phyloP scores from a whole-genome alignment of 2,113 vertebrate species.

The Sclerurus mexicanus region DNA sequence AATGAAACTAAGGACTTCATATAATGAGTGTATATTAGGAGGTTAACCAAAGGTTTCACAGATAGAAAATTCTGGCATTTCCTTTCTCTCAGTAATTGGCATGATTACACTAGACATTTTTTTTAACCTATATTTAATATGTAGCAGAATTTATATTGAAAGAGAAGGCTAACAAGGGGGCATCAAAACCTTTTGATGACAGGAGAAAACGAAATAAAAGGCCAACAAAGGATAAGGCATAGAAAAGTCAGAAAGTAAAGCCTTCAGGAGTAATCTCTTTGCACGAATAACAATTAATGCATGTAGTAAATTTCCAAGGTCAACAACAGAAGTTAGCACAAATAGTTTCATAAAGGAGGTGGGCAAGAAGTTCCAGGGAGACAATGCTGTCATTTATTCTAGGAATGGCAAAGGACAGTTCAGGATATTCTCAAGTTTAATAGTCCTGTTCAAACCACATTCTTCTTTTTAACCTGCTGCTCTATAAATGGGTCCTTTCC shows the following conservation, averaged over 20 bases:
- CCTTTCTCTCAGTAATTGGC: not conserved
- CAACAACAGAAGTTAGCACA: conserved; percentile 19
- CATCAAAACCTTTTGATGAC: not conserved
- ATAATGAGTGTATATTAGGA: not conserved
- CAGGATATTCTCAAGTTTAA: not conserved
- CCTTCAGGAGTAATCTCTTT: not conserved
- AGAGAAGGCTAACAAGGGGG: not conserved
- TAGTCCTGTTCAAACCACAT: not conserved
- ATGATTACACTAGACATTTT: not conserved
- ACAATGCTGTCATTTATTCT: not conserved
- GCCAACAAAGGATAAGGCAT: not conserved
- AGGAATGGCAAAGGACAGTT: not conserved
- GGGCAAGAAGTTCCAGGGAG: not conserved
- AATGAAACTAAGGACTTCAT: not conserved
- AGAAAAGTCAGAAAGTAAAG: not conserved
- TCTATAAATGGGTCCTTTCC: not conserved
- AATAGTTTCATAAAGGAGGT: conserved; percentile 2
- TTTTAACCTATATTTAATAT: not conserved
- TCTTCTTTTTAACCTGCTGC: not conserved
- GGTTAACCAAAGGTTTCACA: not conserved
- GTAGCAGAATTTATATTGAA: not conserved
- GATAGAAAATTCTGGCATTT: not conserved
- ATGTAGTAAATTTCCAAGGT: conserved; percentile 32
- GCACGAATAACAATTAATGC: not conserved
- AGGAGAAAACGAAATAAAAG: not conserved